phyloP scores from a whole-genome alignment of 1,140 invertebrate genomes.

The Chlorops oryzae region DNA sequence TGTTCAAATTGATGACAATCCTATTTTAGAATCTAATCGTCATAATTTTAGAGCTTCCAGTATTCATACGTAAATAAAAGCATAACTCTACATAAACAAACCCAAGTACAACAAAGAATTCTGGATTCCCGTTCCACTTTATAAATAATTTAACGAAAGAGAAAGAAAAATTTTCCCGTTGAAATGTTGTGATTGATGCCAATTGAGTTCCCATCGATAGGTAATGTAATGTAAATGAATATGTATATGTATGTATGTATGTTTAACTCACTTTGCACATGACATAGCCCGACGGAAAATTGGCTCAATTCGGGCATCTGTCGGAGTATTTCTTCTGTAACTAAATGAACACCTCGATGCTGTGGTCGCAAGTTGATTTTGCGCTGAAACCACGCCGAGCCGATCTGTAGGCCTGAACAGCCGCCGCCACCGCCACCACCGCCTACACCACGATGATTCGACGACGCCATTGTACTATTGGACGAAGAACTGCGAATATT shows the following conservation, averaged over 20 bases:
- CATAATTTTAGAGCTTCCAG: too few species aligned
- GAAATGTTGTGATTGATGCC: too few species aligned
- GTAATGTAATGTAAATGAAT: background rate
- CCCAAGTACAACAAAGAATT: too few species aligned
- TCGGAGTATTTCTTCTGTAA: conserved; percentile 90
- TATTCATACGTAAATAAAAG: too few species aligned
- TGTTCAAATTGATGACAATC: too few species aligned
- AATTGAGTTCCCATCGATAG: too few species aligned
- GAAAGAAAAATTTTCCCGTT: conserved; percentile 6
- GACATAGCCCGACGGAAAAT: conserved; percentile 89
- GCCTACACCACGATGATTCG: conserved; percentile 54
- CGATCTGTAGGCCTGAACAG: conserved; percentile 66
- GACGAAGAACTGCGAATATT: conserved; percentile 47
- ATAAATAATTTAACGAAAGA: too few species aligned
- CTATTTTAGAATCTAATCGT: too few species aligned
- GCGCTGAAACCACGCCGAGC: conserved; percentile 93
- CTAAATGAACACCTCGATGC: conserved; percentile 88
- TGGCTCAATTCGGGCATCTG: conserved; percentile 87
- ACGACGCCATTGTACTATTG: conserved; percentile 48
- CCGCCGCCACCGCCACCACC: conserved; percentile 37
- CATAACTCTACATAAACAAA: too few species aligned
- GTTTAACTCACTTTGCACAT: conserved; percentile 85
- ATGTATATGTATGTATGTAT: too few species aligned
- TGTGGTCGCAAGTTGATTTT: conserved; percentile 91
- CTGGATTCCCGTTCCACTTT: too few species aligned